Base-by-base conservation (phyloP, 2,888 invertebrate genomes). In the Chesias legatella region DNA sequence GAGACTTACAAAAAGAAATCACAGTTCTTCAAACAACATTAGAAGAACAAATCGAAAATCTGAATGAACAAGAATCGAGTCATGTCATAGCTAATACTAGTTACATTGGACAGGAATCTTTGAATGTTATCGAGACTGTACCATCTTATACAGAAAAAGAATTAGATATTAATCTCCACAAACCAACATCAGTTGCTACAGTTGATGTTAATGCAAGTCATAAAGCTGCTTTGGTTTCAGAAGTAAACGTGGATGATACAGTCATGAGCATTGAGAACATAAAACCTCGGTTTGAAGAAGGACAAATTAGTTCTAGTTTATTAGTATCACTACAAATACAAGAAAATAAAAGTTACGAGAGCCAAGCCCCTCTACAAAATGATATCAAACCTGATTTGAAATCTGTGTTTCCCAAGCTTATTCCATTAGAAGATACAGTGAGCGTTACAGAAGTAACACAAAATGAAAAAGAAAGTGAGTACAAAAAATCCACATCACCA, bases 101-200 rank as follows among this genome's bases (percentile, higher is more conserved):
- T 20, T 83, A 90, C 89, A 70, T 89, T 78, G 65, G 90, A 83
- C 85, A 90, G 76, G 60, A 89, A 92, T 79, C 91, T 52, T 52
- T 94, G 29, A 90, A 89, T 60, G 79, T 94, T 7, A 91, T 89
- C 4, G 90, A 92, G 75, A 64, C 90, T 0, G 60, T 88, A 35
- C 59, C 83, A 2, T 75, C 77, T 37, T 79, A 90, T 32, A 86
- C 75, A 65, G 91, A 91, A 84, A 73, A 77, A 71, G 76, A 63
- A 39, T 73, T 90, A 11, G 74, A 64, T 17, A 60, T 73, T 49
- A 59, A 68, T 26, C 65, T 76, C 56, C 56, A 59, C 37, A 81
- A 84, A n/a, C 67, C 79, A 46, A 63, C 73, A 39, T 79, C 72
- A 21, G 88, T 74, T 59, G 92, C 92, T 9, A 86, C 76, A 36